These are phyloP conservation scores for Lytechinus pictus DNA, from an alignment of 35 echinoderm and acorn worm genomes.

Conservation along the genomic window DNA sequence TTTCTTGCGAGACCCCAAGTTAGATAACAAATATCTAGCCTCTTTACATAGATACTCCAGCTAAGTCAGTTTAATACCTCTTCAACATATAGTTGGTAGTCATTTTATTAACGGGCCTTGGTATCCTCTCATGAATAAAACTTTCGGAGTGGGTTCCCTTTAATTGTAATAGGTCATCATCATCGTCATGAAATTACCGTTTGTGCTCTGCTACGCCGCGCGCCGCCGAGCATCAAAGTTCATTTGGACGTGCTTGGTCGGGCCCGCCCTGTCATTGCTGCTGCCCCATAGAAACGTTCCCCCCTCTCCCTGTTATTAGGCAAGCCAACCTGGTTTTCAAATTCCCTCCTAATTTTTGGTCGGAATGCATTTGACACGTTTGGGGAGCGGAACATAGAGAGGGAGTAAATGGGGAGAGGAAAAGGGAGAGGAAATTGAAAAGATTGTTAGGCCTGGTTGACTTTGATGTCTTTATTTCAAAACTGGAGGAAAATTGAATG, in stretches of 20 bases:
- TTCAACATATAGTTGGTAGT: not conserved
- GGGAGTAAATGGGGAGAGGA: not conserved
- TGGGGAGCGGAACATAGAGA: slow-evolving; percentile 5
- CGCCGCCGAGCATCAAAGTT: slow-evolving; percentile 46
- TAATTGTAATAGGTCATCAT: slow-evolving; percentile 35
- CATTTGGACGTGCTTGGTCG: slow-evolving; percentile 38
- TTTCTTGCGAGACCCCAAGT: too few relatives aligned
- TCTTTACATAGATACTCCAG: too few relatives aligned
- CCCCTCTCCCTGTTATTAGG: not conserved
- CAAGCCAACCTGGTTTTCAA: slow-evolving; percentile 32
- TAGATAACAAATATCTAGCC: too few relatives aligned
- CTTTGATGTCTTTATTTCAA: slow-evolving; percentile 23
- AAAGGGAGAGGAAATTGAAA: slow-evolving; percentile 36
- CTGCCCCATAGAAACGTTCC: not conserved
- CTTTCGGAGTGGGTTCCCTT: not conserved
- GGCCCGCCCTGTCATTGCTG: not conserved
- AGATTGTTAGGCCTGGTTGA: slow-evolving; percentile 21
- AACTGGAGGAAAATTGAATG: slow-evolving; percentile 32
- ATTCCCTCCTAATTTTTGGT: slow-evolving; percentile 32
- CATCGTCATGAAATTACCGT: slow-evolving; percentile 44
- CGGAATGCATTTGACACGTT: slow-evolving; percentile 40
- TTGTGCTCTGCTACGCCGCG: slow-evolving; percentile 22
- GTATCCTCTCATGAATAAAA: not conserved
- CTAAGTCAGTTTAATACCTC: too few relatives aligned
- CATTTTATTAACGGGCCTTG: not conserved